Evolutionary conservation across 2,113 vertebrate species (phyloP), one percentile per base, ranked within the genome.

Genomic region (Poecile atricapillus): DNA sequence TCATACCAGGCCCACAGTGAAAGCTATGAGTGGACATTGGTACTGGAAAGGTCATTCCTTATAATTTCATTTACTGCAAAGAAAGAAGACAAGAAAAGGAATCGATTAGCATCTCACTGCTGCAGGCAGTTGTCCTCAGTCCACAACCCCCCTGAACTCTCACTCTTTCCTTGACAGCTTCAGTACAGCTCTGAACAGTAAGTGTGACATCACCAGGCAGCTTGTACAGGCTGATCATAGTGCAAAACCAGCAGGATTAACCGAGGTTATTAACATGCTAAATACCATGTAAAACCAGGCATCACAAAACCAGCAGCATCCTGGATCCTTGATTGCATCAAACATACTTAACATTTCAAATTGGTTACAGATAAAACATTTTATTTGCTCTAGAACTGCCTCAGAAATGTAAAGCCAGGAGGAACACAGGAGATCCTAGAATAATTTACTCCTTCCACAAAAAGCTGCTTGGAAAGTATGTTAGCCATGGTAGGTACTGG

Each of bases 31-130:
- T 98, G 98, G 94, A 98, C 97, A 55, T 95, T 98, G 94, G 98
- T 98, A 98, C 98, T 98, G 98, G 99, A 99, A 89, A 99, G 98
- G 98, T 99, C 99, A 27, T 99, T 99, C 87, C 98, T 98, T 97
- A 99, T 99, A 81, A 99, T 98, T 97, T 99, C 99, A 87, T 99
- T 99, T 98, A 99, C 99, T 99, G 98, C 62, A 97, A 97, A 98
- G 96, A 98, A 94, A 97, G 83, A 92, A 94, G 52, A 97, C 79
- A 95, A 92, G 91, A 93, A 80, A 83, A 87, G 37, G 80, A 87
- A 46, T 41, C 0, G 2, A 21, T 98, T 90, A 97, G 87, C 56
- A 86, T 43, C 22, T 30, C 7, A 3, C 16, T 27, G 15, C 37
- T 46, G 35, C 64, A 70, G 50, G 30, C 3, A 12, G 10, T 10